phyloP scores from a whole-genome alignment of 2,888 invertebrate genomes.

The Hecatera dysodea region DNA sequence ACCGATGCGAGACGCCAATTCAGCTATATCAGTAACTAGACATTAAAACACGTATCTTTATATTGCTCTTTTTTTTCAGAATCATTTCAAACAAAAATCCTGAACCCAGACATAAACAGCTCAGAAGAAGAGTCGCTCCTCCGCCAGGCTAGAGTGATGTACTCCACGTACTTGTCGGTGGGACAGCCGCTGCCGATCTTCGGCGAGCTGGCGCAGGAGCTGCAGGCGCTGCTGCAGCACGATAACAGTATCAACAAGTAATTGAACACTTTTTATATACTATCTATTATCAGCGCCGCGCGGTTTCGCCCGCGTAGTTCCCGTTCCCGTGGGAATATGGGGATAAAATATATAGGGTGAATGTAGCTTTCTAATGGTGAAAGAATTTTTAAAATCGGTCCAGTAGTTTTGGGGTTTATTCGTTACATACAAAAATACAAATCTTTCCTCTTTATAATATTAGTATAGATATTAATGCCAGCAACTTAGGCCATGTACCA shows the following conservation, averaged over 20 bases:
- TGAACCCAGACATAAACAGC: slow-evolving; percentile 94
- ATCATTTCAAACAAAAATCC: slow-evolving; percentile 94
- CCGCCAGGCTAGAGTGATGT: slow-evolving; percentile 92
- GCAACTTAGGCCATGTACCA: no score
- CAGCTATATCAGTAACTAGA: neutral
- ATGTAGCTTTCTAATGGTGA: no score
- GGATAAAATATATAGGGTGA: no score
- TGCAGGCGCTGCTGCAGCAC: slow-evolving; percentile 90
- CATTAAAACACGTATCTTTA: neutral
- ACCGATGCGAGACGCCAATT: no score
- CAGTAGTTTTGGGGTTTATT: no score
- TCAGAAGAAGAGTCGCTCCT: slow-evolving; percentile 92
- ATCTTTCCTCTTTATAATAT: no score
- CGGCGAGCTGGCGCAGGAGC: slow-evolving; percentile 89
- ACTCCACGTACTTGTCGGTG: slow-evolving; percentile 91
- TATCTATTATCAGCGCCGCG: no score
- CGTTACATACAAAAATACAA: no score
- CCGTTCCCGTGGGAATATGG: no score
- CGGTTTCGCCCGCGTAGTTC: no score
- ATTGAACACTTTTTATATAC: neutral
- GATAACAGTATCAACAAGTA: slow-evolving; percentile 88
- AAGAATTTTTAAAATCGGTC: no score
- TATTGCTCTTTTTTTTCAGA: slow-evolving; percentile 86
- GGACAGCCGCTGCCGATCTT: slow-evolving; percentile 92
- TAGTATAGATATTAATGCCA: no score